Conservation (phyloP, 2,113 vertebrate species). For the Jaculus jaculus region DNA sequence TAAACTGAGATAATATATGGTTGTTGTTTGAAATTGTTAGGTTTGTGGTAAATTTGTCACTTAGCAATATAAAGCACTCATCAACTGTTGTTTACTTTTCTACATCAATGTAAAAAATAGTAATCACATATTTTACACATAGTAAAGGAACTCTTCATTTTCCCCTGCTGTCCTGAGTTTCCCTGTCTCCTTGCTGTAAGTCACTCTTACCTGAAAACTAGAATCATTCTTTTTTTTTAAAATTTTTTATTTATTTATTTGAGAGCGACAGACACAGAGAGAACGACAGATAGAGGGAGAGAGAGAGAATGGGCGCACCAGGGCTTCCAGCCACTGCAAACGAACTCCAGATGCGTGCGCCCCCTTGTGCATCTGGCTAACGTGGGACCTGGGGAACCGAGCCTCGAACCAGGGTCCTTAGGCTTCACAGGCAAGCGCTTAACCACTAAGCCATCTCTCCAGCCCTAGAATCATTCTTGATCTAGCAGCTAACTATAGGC, state of each 20-base stretch:
- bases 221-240: background rate
- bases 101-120: background rate
- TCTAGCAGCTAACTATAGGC: background rate
- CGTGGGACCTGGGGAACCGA: too few species aligned
- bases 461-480: too few species aligned
- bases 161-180: background rate
- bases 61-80: slow-evolving; percentile 33
- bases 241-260: too few species aligned
- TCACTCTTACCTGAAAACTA: background rate
- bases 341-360: too few species aligned
- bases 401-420: too few species aligned
- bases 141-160: slow-evolving; percentile 11
- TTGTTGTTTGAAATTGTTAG: slow-evolving; percentile 32
- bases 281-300: too few species aligned
- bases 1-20: slow-evolving; percentile 19
- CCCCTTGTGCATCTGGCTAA: too few species aligned
- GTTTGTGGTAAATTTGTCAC: slow-evolving; percentile 16
- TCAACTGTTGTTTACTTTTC: slow-evolving; percentile 29
- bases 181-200: background rate
- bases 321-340: too few species aligned
- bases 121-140: slow-evolving; percentile 11
- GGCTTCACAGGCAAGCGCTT: too few species aligned
- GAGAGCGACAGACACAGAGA: too few species aligned
- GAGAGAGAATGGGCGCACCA: too few species aligned
- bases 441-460: too few species aligned